Conservation (phyloP, 2,888 invertebrate genomes). For the Tachina grossa region DNA sequence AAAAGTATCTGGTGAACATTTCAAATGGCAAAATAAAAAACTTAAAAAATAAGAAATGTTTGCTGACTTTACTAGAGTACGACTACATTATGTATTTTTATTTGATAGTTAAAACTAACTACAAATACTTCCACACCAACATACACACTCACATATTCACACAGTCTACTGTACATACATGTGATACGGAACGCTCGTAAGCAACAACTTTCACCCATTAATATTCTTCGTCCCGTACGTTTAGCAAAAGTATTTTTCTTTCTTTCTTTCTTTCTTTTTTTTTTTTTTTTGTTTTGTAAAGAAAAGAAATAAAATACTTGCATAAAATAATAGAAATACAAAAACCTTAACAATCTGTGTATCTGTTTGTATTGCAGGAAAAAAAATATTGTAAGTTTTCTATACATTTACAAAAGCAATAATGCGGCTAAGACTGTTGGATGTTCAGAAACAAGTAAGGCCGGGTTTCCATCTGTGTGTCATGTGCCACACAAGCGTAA, state of each 20-base stretch:
- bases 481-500: too few species aligned
- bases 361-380: constrained; percentile 39
- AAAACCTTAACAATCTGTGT: constrained; percentile 55
- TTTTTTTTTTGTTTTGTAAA: constrained; percentile 10
- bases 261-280: constrained; percentile 41
- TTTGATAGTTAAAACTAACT: not conserved
- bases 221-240: constrained; percentile 79
- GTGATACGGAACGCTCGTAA: constrained; percentile 54
- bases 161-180: not conserved
- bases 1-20: constrained; percentile 20
- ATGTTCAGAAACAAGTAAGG: constrained; percentile 47
- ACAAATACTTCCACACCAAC: not conserved
- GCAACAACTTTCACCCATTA: constrained; percentile 82
- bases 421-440: constrained; percentile 7
- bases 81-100: not conserved
- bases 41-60: constrained; percentile 30
- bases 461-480: too few species aligned
- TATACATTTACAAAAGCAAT: constrained; percentile 13
- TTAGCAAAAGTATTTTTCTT: constrained; percentile 64
- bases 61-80: constrained; percentile 32
- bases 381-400: constrained; percentile 37
- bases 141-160: constrained; percentile 11
- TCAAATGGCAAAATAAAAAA: constrained; percentile 22
- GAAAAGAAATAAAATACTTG: constrained; percentile 29
- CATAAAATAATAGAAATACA: constrained; percentile 34